Percentiles rank a stretch among this genome's conserved stretches.
These are phyloP conservation scores for Perdita meconis DNA, from an alignment of 2,888 invertebrate genomes.

Conservation along the genomic window DNA sequence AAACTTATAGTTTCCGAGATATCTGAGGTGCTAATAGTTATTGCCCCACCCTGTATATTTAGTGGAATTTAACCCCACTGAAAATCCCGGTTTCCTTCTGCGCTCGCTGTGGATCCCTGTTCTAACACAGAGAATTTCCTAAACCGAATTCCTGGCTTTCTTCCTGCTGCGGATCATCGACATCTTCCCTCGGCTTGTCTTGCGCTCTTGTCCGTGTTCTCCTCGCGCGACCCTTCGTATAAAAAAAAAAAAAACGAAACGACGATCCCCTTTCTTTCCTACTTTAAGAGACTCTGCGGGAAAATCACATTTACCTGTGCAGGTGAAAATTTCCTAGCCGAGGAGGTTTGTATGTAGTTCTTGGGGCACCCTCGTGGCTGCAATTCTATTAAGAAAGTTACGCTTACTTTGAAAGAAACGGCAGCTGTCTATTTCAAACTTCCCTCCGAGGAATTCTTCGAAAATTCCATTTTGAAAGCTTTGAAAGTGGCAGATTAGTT, in stretches of 20 bases:
- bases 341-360: not conserved
- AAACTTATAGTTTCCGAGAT: too few species aligned
- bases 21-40: too few species aligned
- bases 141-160: not conserved
- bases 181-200: not conserved
- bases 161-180: not conserved
- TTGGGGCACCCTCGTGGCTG: too few species aligned
- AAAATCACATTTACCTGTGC: slow-evolving; percentile 21
- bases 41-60: too few species aligned
- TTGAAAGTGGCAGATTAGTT: too few species aligned
- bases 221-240: not conserved
- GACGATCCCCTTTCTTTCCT: not conserved
- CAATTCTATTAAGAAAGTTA: too few species aligned
- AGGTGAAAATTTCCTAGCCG: slow-evolving; percentile 17
- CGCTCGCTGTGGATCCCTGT: not conserved
- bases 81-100: not conserved
- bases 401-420: not conserved
- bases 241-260: slow-evolving; percentile 35
- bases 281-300: slow-evolving; percentile 17
- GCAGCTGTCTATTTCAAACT: not conserved
- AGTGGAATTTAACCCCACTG: slow-evolving; percentile 3
- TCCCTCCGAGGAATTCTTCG: too few species aligned
- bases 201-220: not conserved
- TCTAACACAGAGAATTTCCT: not conserved
- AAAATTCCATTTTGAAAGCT: too few species aligned